phyloP scores from a whole-genome alignment of 2,113 vertebrate species.

The Aspiorhynchus laticeps region DNA sequence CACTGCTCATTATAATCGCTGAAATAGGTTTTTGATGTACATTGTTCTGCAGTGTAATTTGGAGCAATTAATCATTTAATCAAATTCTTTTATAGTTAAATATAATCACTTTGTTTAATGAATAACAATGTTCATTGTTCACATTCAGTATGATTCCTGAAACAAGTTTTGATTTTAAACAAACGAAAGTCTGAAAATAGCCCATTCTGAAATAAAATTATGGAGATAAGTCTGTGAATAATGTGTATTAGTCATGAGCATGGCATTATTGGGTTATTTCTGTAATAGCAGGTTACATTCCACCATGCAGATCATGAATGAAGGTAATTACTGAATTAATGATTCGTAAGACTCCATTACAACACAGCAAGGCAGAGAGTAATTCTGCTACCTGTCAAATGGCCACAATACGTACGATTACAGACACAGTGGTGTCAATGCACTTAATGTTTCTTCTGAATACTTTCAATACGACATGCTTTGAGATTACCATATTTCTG shows the following conservation, averaged over 20 bases:
- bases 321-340: conserved; percentile 35
- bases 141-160: not conserved
- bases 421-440: not conserved
- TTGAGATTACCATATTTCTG: not conserved
- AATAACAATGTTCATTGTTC: not conserved
- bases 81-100: not conserved
- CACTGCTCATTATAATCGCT: not conserved
- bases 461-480: not conserved
- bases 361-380: conserved; percentile 10
- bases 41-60: not conserved
- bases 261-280: not conserved
- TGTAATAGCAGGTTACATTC: conserved; percentile 8
- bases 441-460: not conserved
- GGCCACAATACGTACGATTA: not conserved
- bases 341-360: conserved; percentile 20
- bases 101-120: not conserved
- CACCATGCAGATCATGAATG: conserved; percentile 31
- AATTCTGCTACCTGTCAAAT: conserved; percentile 31
- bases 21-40: not conserved
- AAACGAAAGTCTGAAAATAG: not conserved
- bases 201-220: not conserved
- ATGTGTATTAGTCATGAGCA: conserved; percentile 3
- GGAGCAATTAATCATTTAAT: not conserved
- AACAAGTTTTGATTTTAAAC: not conserved
- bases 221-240: not conserved